Evolutionary conservation across 2,797 vertebrate species (phyloP).

Genomic region (Rhabdophis nuchalis): DNA sequence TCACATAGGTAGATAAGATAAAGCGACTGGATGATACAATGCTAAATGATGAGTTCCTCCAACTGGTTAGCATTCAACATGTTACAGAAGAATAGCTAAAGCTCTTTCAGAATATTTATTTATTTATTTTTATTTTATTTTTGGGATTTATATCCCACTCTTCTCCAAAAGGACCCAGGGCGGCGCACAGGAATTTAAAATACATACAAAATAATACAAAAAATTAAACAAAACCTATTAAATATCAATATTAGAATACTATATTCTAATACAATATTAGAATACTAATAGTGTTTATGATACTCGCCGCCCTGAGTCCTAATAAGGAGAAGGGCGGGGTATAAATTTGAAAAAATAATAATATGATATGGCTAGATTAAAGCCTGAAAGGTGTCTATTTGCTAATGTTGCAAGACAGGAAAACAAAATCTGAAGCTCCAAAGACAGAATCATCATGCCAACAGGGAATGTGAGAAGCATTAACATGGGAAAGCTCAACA

Average conservation of each 20-base stretch:
- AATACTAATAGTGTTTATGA: neutral
- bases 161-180: no score
- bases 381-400: neutral
- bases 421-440: neutral
- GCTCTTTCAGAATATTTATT: neutral
- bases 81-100: neutral
- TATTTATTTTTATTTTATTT: no score
- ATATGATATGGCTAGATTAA: neutral
- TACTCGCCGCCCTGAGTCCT: no score
- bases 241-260: no score
- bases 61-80: neutral
- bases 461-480: neutral
- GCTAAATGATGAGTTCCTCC: neutral
- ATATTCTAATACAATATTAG: no score
- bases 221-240: no score
- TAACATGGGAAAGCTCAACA: neutral
- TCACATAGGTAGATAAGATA: neutral
- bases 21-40: neutral
- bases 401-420: neutral
- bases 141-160: no score
- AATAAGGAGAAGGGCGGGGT: no score
- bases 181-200: no score
- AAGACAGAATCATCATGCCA: neutral
- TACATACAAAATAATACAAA: no score
- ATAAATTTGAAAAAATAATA: no score